Evolutionary conservation across 1,140 invertebrate species (phyloP).

Genomic region (Chrysomallon squamiferum): DNA sequence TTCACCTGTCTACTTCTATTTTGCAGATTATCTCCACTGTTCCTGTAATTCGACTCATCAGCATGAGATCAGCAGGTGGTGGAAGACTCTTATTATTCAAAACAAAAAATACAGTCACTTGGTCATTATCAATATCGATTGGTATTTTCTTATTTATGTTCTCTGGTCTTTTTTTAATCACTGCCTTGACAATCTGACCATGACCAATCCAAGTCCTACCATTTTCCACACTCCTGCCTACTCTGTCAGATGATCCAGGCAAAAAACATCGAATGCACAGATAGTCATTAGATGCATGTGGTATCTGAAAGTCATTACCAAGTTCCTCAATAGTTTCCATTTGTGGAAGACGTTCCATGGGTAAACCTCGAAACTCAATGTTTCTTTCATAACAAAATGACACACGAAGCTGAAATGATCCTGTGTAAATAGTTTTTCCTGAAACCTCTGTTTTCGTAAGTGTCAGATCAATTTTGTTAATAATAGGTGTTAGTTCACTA

Average conservation of each 20-base stretch:
- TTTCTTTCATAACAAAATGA: constrained; percentile 36
- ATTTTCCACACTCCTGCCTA: neutral
- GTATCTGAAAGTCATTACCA: too few relatives aligned
- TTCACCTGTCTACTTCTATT: constrained; percentile 16
- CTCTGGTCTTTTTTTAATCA: neutral
- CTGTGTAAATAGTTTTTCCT: constrained; percentile 5
- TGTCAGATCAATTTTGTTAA: constrained; percentile 35
- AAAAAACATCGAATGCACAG: neutral
- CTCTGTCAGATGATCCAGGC: constrained; percentile 3
- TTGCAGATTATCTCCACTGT: constrained; percentile 7
- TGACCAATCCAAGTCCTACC: neutral
- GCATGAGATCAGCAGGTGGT: neutral
- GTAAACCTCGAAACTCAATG: constrained; percentile 17
- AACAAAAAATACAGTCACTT: neutral
- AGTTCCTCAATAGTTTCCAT: neutral
- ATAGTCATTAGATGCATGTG: neutral
- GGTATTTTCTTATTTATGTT: too few relatives aligned
- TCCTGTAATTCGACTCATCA: neutral
- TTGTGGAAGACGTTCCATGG: constrained; percentile 7
- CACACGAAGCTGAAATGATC: constrained; percentile 30
- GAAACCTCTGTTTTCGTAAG: constrained; percentile 22
- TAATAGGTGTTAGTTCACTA: constrained; percentile 23
- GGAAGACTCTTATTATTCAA: neutral
- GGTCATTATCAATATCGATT: neutral
- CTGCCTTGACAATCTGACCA: neutral